These are phyloP conservation scores for Pristionchus arcanus DNA, from an alignment of 2,888 invertebrate genomes.

Conservation along the genomic window DNA sequence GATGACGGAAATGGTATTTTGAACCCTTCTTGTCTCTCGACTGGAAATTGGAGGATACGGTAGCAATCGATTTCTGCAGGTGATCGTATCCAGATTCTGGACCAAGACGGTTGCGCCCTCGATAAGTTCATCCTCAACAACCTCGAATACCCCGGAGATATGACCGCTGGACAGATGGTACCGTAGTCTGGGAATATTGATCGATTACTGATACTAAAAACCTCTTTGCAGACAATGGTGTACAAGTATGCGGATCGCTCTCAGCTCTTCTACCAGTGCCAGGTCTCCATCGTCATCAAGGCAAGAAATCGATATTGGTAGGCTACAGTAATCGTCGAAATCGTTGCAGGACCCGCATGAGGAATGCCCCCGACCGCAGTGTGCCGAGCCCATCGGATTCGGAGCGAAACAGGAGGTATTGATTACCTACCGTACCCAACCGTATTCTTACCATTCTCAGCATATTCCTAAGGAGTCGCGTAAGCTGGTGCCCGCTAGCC, in stretches of 20 bases:
- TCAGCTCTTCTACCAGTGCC: slow-evolving; percentile 79
- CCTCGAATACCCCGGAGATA: slow-evolving; percentile 78
- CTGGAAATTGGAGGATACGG: background rate
- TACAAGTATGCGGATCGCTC: slow-evolving; percentile 79
- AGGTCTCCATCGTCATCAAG: slow-evolving; percentile 78
- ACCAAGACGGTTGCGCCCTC: slow-evolving; percentile 78
- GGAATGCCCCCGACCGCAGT: slow-evolving; percentile 77
- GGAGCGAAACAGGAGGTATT: slow-evolving; percentile 63
- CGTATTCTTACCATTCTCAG: background rate
- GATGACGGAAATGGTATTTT: slow-evolving; percentile 77
- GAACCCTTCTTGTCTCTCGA: background rate
- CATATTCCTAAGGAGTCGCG: slow-evolving; percentile 28
- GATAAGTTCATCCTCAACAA: slow-evolving; percentile 79
- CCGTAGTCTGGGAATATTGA: background rate
- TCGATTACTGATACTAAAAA: background rate
- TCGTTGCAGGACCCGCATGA: slow-evolving; percentile 72
- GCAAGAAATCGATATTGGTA: slow-evolving; percentile 2
- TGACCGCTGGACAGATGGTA: slow-evolving; percentile 76
- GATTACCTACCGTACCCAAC: background rate
- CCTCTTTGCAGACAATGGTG: slow-evolving; percentile 76
- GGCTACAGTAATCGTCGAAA: slow-evolving; percentile 42
- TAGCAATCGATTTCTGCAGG: slow-evolving; percentile 25
- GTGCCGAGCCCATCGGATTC: slow-evolving; percentile 76
- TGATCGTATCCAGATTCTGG: slow-evolving; percentile 69
- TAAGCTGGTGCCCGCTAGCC: slow-evolving; percentile 34